Evolutionary conservation across 1,140 invertebrate genomes (phyloP), one percentile per base, ranked within the genome.

Genomic region (Rhyzopertha dominica): DNA sequence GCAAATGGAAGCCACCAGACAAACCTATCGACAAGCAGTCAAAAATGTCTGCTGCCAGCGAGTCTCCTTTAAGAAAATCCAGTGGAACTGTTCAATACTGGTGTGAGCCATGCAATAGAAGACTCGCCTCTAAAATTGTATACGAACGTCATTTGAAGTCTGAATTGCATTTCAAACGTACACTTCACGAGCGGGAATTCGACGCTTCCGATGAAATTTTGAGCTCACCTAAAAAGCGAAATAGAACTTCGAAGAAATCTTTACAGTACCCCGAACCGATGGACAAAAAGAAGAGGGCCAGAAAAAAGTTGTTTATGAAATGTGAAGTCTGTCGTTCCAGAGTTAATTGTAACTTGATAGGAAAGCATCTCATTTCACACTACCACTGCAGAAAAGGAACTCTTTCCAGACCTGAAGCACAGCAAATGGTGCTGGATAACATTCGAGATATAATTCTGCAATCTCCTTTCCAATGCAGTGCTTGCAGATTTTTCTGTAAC

Each of bases 401-500:
- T 43, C 69, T 72, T n/a, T 67, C 64, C 30, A 71, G 71, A 41
- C 63, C 67, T 13, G 63, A 65, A 18, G 75, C 78, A 24, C 70
- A 71, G 48, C 63, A 70, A 16, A 74, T 86, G 53, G 78, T 90
- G 28, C 69, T 90, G 16, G 76, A 82, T 30, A 85, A 91, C 63
- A 87, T 89, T 61, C 75, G 72, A 38, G 79, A 78, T 47, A 81
- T 90, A 52, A 80, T 90, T 1, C 73, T 78, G 23, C 81, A 90
- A 53, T 82, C 84, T 42, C 86, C 86, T 0, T 93, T 85, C 60
- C 88, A 90, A 63, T 94, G 89, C 59, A 76, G 76, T 14, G 71
- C 83, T 1, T 94, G 90, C 66, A 78, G 79, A 30, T 93, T 88
- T 66, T 93, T 89, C 67, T 86, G 82, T 53, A 90, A 91, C 62